Evolutionary conservation across 2,113 vertebrate genomes (phyloP), one percentile per base, ranked within the genome.

Genomic region (Pagrus major): DNA sequence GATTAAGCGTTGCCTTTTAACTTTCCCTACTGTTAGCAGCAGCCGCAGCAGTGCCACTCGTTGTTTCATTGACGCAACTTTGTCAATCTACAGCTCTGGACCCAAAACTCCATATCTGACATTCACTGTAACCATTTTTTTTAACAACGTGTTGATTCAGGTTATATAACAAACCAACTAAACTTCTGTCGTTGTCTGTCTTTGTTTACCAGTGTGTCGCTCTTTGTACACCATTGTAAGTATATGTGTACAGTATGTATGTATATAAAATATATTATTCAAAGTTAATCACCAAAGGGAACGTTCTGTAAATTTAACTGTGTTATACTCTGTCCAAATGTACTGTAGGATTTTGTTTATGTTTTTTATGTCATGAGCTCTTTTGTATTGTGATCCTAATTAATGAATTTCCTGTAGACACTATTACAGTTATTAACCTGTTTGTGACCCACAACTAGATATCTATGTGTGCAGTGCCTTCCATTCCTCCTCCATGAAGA

Each of bases 271-370:
- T 93, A 88, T 93, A 91, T 92, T 81, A 93, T 93, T 92, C 90
- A 83, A 90, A 89, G 83, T 93, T 93, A 94, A 91, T 93, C 89
- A 93, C 91, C 82, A 93, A 95, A 92, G 90, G 92, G 92, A 93
- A 91, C 64, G 12, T 88, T 83, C 78, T 90, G 82, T 92, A 89
- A 87, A 89, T 86, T 79, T 77, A 79, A 82, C 44, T 86, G 59
- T 82, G 55, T 90, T 76, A 69, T 72, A 71, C 65, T 84, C 78
- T 88, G 84, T 88, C 83, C 71, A 86, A 56, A 85, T 85, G 89
- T 89, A 92, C 87, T 87, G 85, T 91, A 75, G 76, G 72, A 78
- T 64, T 82, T 46, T 83, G 64, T 69, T 67, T 64, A 46, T 71
- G 55, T 31, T 54, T 54, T 80, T 75, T 46, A 66, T 81, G 67